Percentiles rank a stretch among this genome's conserved stretches.
phyloP scores from a whole-genome alignment of 2,113 vertebrate genomes.

The Corythornis vintsioides region DNA sequence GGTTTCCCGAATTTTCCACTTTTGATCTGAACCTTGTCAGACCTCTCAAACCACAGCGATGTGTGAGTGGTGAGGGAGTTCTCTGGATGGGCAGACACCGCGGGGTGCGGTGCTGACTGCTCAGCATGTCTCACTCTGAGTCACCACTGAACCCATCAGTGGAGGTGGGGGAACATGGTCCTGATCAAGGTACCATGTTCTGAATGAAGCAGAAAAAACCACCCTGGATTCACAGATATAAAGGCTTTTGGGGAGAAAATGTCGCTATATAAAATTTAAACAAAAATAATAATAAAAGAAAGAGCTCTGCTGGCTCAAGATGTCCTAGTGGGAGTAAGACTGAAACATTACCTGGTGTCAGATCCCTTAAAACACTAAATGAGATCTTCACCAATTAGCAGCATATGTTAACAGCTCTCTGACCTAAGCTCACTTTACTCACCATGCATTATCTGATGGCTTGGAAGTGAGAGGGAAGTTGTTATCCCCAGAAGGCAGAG shows the following conservation, averaged over 20 bases:
- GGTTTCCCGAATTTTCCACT: background rate
- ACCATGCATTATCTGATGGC: conserved; percentile 1
- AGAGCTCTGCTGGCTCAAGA: background rate
- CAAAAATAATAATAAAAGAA: background rate
- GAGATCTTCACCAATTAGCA: conserved; percentile 24
- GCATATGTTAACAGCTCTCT: background rate
- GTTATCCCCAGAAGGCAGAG: background rate
- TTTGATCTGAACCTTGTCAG: background rate
- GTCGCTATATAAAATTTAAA: background rate
- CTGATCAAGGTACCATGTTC: background rate
- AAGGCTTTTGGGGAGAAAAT: background rate
- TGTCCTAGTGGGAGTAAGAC: background rate
- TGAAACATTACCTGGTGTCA: background rate
- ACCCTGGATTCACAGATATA: background rate
- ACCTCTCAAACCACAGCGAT: conserved; percentile 13
- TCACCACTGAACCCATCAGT: background rate
- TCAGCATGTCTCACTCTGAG: conserved; percentile 5
- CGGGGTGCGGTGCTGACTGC: background rate
- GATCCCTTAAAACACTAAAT: background rate
- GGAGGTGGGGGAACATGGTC: background rate
- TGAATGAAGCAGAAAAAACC: background rate
- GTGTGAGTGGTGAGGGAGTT: background rate
- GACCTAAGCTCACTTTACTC: conserved; percentile 2
- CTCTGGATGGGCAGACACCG: background rate
- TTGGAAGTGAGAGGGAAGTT: conserved; percentile 11